Percentiles rank a stretch among this genome's conserved stretches.
These are phyloP conservation scores for Diaprepes abbreviatus DNA, from an alignment of 2,888 invertebrate genomes.

Conservation along the genomic window DNA sequence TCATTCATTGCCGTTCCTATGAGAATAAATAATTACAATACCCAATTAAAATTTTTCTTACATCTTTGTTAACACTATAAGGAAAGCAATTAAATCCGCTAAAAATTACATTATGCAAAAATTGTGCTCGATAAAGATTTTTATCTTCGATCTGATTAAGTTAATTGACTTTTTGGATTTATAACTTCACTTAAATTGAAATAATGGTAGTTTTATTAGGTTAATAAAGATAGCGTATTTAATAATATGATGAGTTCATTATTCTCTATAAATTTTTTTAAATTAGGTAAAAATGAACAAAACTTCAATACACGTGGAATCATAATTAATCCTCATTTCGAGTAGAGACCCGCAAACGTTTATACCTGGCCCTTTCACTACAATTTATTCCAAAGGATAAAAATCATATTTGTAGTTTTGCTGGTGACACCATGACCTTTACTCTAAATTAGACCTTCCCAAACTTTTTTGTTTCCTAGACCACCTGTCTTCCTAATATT, in stretches of 20 bases:
- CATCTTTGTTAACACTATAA: constrained; percentile 23
- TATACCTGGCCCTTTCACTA: no score
- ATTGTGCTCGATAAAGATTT: constrained; percentile 28
- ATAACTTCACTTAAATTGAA: constrained; percentile 36
- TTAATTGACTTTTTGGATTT: constrained; percentile 46
- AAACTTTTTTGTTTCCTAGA: no score
- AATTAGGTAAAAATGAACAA: no score
- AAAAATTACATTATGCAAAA: constrained; percentile 34
- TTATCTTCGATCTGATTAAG: constrained; percentile 42
- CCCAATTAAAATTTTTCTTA: constrained; percentile 21
- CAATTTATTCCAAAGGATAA: no score
- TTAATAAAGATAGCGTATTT: constrained; percentile 28
- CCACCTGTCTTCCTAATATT: no score
- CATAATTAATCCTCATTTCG: no score
- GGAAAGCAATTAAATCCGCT: constrained; percentile 23
- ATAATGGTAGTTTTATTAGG: constrained; percentile 37
- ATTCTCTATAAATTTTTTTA: no score
- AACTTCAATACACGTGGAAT: no score
- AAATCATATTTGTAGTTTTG: no score
- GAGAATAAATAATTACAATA: constrained; percentile 23
- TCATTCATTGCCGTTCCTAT: not conserved
- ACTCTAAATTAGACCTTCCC: no score
- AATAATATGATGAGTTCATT: not conserved
- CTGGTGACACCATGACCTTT: no score
- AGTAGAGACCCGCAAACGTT: no score